A percentile compares a stretch with the other conserved stretches of the same genome.
phyloP scores from a whole-genome alignment of 2,888 invertebrate genomes.

The Mechanitis mazaeus region DNA sequence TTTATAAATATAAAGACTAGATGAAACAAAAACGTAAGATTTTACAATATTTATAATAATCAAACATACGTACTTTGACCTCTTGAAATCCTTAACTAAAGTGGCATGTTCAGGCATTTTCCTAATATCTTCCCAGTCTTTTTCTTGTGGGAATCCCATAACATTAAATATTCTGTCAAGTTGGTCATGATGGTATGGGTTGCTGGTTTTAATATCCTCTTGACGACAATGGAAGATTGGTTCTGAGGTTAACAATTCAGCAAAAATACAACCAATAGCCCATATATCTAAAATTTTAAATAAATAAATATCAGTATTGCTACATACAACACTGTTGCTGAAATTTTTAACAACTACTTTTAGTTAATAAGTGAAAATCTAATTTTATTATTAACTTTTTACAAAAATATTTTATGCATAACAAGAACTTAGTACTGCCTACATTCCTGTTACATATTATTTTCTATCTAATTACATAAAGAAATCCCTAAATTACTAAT shows the following conservation, averaged over 20 bases:
- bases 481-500: no score
- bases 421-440: no score
- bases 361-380: no score
- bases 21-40: no score
- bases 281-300: constrained; percentile 86
- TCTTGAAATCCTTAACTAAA: constrained; percentile 95
- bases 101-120: constrained; percentile 99
- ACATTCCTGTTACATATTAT: no score
- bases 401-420: no score
- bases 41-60: neutral
- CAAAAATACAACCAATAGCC: constrained; percentile 99
- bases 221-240: constrained; percentile 99
- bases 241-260: constrained; percentile 98
- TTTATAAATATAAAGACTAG: neutral
- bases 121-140: constrained; percentile 99
- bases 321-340: no score
- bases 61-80: constrained; percentile 84
- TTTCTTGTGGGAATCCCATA: constrained; percentile 98
- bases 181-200: constrained; percentile 99
- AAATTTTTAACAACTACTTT: no score
- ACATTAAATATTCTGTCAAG: constrained; percentile 98
- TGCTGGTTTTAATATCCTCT: constrained; percentile 99
- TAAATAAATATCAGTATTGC: no score
- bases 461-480: no score
- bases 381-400: no score